Base-by-base conservation (phyloP, 2,888 invertebrate genomes). In the Teleogryllus oceanicus region DNA sequence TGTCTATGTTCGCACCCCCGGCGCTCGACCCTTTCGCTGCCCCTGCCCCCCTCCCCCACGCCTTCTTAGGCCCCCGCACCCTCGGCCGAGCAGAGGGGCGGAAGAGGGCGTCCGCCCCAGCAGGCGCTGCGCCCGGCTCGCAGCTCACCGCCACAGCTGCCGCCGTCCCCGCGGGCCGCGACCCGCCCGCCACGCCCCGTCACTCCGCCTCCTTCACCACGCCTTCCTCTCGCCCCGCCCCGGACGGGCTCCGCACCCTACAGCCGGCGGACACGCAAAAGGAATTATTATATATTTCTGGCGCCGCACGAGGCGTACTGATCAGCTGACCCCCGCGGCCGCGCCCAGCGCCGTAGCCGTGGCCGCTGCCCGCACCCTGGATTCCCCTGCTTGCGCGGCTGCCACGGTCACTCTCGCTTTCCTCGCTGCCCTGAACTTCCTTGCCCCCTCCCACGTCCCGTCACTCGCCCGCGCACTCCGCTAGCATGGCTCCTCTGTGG, bases 1-100 rank as follows among this genome's bases (percentile, higher is more conserved):
- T 62, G 62, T 62, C 62, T 62, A 62, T 62, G 62, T 62, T 62
- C 62, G n/a, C 62, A 62, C n/a, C 62, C 62, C n/a, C 13, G 62
- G 16, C 62, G n/a, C n/a, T 13, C 62, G 62, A 62, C 62, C 37
- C n/a, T 62, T 62, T 62, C 62, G n/a, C 62, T 8, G 62, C 16
- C n/a, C 62, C 13, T 62, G 10, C 16, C 62, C 62, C n/a, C 37
- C 62, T 12, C n/a, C 18, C 3, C 62, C 62, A 2, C 18, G 62
- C 62, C 37, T 62, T 62, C 62, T 18, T n/a, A 18, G 62, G 11
- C n/a, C 62, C 13, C n/a, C 4, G 0, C 62, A 5, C 3, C n/a
- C 37, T 0, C n/a, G 13, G 13, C 16, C 62, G 16, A 13, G 13
- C 16, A 13, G 13, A 8, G 62, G 2, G 62, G 62, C 62, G 62